Base-by-base conservation (phyloP, 2,797 vertebrate species). In the Melanotaenia pygmaea region DNA sequence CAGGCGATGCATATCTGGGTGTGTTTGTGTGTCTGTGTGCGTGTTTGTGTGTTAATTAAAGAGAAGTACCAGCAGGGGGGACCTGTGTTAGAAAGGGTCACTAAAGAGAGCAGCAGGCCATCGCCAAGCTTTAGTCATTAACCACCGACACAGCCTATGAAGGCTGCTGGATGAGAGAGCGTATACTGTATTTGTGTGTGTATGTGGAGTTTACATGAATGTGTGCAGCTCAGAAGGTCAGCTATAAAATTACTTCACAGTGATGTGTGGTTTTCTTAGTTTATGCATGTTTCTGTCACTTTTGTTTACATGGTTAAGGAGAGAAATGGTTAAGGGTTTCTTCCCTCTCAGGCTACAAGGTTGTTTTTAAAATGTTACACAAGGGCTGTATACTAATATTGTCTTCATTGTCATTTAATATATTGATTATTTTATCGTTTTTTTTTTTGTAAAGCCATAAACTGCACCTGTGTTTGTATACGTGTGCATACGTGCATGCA, bases 121-220 rank as follows among this genome's bases (percentile, higher is more conserved):
- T 90, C 86, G 43, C 85, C 86, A 81, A 88, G 83, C 90, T 89
- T 85, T 88, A 86, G 91, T 92, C 91, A 90, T 91, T 91, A 93
- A 91, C 89, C 83, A 85, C 77, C 35, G 57, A 92, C 86, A 82
- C 62, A 3, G 74, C 79, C 80, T 89, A 85, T 88, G 85, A 89
- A 88, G 54, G 72, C 75, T 40, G 70, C 38, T 58, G 45, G 12
- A 61, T 75, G 80, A 78, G 76, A 70, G 66, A 57, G 68, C 59
- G 56, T 78, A 61, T 34, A 20, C 35, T 56, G 40, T 11, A 54
- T 75, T 78, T 64, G 56, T 79, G 64, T 47, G 66, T 68, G 58
- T 64, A 45, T 65, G 45, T 72, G 40, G 79, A 67, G 68, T 50
- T 60, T 65, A 56, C 35, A 35, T 62, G 58, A 38, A 14, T 67